Base-by-base conservation (phyloP, 2,888 invertebrate genomes). In the Heliconius ethilla region DNA sequence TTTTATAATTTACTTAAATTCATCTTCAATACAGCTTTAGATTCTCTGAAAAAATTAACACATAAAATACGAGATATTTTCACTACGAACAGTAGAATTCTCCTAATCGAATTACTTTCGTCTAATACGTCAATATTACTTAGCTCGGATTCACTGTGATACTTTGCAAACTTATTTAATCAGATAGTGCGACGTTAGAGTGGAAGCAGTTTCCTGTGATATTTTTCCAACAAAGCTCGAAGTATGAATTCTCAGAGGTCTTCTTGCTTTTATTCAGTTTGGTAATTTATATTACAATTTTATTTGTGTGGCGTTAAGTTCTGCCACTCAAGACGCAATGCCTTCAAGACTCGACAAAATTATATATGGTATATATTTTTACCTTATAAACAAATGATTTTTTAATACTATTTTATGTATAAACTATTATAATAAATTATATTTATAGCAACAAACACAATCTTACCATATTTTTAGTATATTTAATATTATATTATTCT, bases 191-290 rank as follows among this genome's bases (percentile, higher is more conserved):
- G 62, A 62, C 15, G 73, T 62, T 73, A 62, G n/a, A 70, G 55
- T 55, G 73, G 62, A 40, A 73, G 62, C 15, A 73, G 70, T 76
- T 70, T 70, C 27, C 66, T 67, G 33, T 66, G 76, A 78, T 80
- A 75, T 72, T 73, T 80, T 75, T 75, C 75, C 76, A 59, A 79
- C 75, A 77, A 81, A 76, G 63, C 66, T 75, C 62, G 62, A 7
- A 29, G 27, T 63, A 51, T 27, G 29, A 51, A 18, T 55, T 77
- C 59, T 70, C n/a, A 73, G 63, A 25, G 62, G 9, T 22, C 22
- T 55, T 29, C 18, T 55, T 51, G 27, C 11, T 70, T 29, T 15
- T 45, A 55, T n/a, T 33, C 13, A 6, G n/a, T 22, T 55, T 29
- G 2, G 22, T 22, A 3, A 51, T 51, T 22, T 51, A 5, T 51